These are phyloP conservation scores for Drosophila kanapiae DNA, from an alignment of 1,140 invertebrate species.

Conservation along the genomic window DNA sequence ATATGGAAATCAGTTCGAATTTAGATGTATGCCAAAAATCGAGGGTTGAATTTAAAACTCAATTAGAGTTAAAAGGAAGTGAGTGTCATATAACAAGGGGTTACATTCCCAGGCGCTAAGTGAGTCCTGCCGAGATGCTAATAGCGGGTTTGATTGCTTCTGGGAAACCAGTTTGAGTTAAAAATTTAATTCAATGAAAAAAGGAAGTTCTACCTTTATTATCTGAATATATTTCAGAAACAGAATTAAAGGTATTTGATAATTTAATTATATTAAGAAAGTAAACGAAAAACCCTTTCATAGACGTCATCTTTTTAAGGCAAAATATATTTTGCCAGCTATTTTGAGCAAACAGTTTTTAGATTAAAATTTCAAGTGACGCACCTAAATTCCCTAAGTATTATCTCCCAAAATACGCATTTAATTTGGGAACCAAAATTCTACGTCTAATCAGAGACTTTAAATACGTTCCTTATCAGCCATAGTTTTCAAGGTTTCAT, in stretches of 20 bases:
- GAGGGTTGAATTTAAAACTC: conserved; percentile 46
- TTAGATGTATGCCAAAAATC: conserved; percentile 25
- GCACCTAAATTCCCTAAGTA: too few species aligned
- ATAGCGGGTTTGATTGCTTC: conserved; percentile 9
- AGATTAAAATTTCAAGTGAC: too few species aligned
- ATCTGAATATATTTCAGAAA: background rate
- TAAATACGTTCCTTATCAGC: conserved; percentile 1
- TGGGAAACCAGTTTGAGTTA: background rate
- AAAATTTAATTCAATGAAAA: background rate
- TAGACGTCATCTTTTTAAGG: too few species aligned
- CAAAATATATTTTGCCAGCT: too few species aligned
- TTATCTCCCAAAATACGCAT: conserved; percentile 1
- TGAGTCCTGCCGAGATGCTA: conserved; percentile 31
- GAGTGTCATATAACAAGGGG: conserved; percentile 13
- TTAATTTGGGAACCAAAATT: background rate
- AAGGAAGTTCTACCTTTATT: background rate
- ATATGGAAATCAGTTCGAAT: conserved; percentile 51
- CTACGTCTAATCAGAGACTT: background rate
- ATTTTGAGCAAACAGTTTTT: too few species aligned
- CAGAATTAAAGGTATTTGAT: background rate
- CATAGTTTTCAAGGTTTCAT: background rate
- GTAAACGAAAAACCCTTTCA: background rate
- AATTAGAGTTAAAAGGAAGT: conserved; percentile 40
- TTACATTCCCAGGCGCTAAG: conserved; percentile 6
- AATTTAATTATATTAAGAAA: background rate